Evolutionary conservation across 2,113 vertebrate species (phyloP).

Genomic region (Ameiurus melas): DNA sequence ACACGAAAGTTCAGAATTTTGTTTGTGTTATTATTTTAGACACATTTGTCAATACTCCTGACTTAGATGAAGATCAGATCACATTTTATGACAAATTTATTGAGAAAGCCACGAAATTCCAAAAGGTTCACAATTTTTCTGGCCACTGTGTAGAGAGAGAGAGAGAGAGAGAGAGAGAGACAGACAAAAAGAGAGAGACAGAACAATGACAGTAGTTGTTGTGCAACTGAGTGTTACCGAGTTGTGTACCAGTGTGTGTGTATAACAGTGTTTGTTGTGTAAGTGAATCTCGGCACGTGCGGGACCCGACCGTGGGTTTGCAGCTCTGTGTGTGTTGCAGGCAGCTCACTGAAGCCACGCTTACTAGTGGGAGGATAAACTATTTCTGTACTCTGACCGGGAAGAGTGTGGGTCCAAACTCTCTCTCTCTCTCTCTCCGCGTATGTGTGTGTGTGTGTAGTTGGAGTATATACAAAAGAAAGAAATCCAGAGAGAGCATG

Average conservation of each 20-base stretch:
- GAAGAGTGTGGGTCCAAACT: background rate
- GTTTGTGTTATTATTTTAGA: too few relatives aligned
- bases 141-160: too few relatives aligned
- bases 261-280: background rate
- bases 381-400: conserved; percentile 25
- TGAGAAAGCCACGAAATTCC: too few relatives aligned
- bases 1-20: too few relatives aligned
- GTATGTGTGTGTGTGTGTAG: background rate
- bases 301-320: background rate
- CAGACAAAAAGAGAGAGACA: background rate
- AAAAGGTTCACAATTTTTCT: background rate
- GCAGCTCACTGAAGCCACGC: background rate
- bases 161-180: background rate
- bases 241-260: background rate
- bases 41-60: too few relatives aligned
- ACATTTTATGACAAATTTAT: too few relatives aligned
- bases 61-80: too few relatives aligned
- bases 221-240: background rate
- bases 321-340: background rate
- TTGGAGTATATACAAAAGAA: background rate
- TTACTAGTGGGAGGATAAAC: conserved; percentile 30
- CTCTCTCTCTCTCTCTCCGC: background rate
- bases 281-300: background rate
- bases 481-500: background rate
- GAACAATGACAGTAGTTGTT: background rate